A percentile compares a stretch with the other conserved stretches of the same genome.
Evolutionary conservation across 2,888 invertebrate species (phyloP).

Genomic region (Drosophila seclusa): DNA sequence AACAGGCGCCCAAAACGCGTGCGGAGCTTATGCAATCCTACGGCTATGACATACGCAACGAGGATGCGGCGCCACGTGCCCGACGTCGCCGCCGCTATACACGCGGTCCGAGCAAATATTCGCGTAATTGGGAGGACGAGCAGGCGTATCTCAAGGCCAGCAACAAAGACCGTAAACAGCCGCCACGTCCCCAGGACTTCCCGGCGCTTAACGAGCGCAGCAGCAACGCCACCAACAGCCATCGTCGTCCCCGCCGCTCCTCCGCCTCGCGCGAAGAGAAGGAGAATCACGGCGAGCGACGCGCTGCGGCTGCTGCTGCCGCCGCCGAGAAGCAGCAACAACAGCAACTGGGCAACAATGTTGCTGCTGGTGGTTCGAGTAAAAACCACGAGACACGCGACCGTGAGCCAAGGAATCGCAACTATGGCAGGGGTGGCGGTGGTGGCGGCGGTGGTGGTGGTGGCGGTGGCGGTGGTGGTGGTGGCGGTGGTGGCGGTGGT

Average conservation of each 20-base stretch:
- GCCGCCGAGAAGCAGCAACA: conserved; percentile 22
- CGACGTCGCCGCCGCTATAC: conserved; percentile 94
- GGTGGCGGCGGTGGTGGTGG: conserved; percentile 36
- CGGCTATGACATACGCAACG: conserved; percentile 95
- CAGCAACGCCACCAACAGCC: conserved; percentile 35
- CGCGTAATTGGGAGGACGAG: conserved; percentile 96
- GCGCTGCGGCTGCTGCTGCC: conserved; percentile 25
- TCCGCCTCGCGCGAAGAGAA: conserved; percentile 81
- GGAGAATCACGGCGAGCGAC: conserved; percentile 82
- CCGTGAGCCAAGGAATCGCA: conserved; percentile 55
- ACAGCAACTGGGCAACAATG: conserved; percentile 6
- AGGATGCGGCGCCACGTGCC: conserved; percentile 95
- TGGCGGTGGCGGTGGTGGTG: conserved; percentile 37
- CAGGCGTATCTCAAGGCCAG: conserved; percentile 91
- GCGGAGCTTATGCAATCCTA: conserved; percentile 71
- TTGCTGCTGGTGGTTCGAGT: conserved; percentile 8
- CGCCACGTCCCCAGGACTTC: conserved; percentile 87
- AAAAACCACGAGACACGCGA: conserved; percentile 38
- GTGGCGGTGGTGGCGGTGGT: too few species aligned
- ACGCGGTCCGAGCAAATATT: conserved; percentile 96
- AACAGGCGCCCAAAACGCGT: conserved; percentile 87
- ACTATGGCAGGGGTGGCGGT: conserved; percentile 55
- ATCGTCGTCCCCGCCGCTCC: conserved; percentile 66
- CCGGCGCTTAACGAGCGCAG: conserved; percentile 85
- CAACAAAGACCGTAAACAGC: conserved; percentile 82